Evolutionary conservation across 2,888 invertebrate species (phyloP).

Genomic region (Agapetus fuscipes): DNA sequence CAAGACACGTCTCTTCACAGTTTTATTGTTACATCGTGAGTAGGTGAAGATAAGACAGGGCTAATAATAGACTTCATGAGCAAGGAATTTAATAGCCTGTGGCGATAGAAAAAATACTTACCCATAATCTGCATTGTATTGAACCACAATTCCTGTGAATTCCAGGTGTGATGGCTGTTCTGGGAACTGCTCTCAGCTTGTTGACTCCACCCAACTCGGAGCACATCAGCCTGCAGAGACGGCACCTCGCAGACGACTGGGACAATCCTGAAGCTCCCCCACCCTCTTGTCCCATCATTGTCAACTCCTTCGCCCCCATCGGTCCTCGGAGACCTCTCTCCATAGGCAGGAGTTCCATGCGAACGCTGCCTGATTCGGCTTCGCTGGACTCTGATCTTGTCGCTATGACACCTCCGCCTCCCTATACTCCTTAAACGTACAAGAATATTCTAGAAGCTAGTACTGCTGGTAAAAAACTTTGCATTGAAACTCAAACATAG

Average conservation of each 20-base stretch:
- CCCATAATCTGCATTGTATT: no score
- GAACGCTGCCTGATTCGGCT: slow-evolving; percentile 36
- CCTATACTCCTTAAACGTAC: slow-evolving; percentile 43
- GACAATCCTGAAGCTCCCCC: slow-evolving; percentile 38
- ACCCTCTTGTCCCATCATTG: slow-evolving; percentile 51
- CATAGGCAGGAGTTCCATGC: slow-evolving; percentile 28
- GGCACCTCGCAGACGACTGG: slow-evolving; percentile 52
- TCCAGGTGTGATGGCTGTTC: slow-evolving; percentile 54
- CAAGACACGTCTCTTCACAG: no score
- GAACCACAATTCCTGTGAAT: no score
- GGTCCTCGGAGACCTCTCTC: slow-evolving; percentile 24
- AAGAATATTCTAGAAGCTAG: no score
- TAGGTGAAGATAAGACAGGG: no score
- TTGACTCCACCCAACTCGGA: slow-evolving; percentile 46
- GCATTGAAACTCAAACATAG: no score
- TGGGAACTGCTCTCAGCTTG: slow-evolving; percentile 61
- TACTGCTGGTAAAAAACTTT: no score
- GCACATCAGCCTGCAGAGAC: slow-evolving; percentile 39
- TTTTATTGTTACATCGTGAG: no score
- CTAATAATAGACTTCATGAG: no score
- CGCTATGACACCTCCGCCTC: slow-evolving; percentile 43
- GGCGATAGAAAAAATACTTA: no score
- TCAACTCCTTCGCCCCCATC: slow-evolving; percentile 33
- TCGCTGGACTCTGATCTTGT: slow-evolving; percentile 43
- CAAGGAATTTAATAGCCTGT: no score